phyloP scores from a whole-genome alignment of 1,140 invertebrate species.

The Bombus affinis region DNA sequence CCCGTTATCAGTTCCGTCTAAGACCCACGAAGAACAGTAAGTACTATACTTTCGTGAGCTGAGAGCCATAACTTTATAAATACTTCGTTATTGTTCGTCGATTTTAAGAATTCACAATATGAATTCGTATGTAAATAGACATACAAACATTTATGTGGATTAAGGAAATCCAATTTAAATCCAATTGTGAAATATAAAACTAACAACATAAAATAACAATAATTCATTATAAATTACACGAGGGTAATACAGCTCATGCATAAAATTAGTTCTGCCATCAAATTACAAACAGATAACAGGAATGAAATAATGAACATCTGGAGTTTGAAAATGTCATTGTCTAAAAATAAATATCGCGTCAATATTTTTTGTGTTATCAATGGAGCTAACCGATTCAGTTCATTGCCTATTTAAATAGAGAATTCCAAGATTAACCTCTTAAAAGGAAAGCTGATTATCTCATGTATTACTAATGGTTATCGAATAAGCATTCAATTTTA shows the following conservation, averaged over 20 bases:
- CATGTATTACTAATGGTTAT: neutral
- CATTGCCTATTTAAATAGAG: slow-evolving; percentile 25
- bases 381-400: slow-evolving; percentile 16
- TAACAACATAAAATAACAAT: neutral
- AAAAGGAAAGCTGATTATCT: neutral
- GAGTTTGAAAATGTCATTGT: neutral
- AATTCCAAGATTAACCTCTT: neutral
- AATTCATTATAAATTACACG: neutral
- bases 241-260: neutral
- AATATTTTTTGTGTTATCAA: slow-evolving; percentile 48
- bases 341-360: neutral
- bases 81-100: neutral
- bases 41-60: neutral
- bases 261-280: neutral
- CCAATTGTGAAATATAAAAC: too few species aligned
- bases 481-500: neutral
- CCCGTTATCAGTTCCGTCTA: slow-evolving; percentile 6
- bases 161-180: too few species aligned
- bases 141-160: too few species aligned
- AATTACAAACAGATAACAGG: neutral
- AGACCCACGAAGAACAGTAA: neutral
- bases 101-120: neutral
- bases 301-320: neutral
- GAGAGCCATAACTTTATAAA: neutral
- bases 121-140: too few species aligned